Base-by-base conservation (phyloP, 2,113 vertebrate genomes). In the Salvelinus fontinalis region DNA sequence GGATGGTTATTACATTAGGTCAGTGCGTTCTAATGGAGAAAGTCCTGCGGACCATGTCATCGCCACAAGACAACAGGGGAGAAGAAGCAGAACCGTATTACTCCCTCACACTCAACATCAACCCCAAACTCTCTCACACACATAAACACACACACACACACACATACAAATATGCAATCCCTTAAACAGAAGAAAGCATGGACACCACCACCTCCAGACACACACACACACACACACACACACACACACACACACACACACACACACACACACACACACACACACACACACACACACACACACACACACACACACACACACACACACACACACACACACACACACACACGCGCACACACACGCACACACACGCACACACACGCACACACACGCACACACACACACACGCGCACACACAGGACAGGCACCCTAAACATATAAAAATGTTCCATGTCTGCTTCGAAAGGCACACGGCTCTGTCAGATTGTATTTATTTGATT, bases 1-100 rank as follows among this genome's bases (percentile, higher is more conserved):
- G 89, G 85, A 90, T 90, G 89, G 88, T 92, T 91, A 89, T 88
- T 88, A 79, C 88, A 87, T 92, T 90, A 92, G 90, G 91, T 92
- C 91, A 92, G 81, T 31, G 60, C 62, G 76, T 73, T 78, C 84
- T 89, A 89, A 90, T 90, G 81, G 84, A 86, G 84, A 82, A 84
- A 84, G 89, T 91, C 87, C 89, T 86, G 69, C 83, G 84, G 83
- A 90, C 84, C 84, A 78, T 88, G 88, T 90, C 86, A 87, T 83
- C 69, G 85, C 88, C 88, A 83, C 78, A 60, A 84, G 88, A 78
- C 87, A 84, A 79, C 81, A 81, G 84, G 79, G 75, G 75, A 77
- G 74, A 62, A 44, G 74, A 85, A 79, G 84, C 79, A 77, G 81
- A 89, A 76, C 89, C 79, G 75, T 27, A 82, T 74, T 75, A 81